phyloP scores from a whole-genome alignment of 2,797 vertebrate genomes.

The Percopsis omiscomaycus region DNA sequence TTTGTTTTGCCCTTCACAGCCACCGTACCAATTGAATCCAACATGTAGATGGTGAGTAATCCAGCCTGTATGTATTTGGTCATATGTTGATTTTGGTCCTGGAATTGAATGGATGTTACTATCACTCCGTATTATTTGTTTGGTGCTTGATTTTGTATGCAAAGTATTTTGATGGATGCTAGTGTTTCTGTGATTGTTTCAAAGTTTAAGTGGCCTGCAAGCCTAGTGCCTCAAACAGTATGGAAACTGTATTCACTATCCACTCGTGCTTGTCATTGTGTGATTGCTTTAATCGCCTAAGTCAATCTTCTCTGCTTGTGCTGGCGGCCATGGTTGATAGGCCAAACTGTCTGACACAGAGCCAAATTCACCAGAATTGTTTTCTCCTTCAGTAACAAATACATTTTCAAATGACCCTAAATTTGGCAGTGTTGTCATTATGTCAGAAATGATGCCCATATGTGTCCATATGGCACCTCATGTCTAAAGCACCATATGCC shows the following conservation, averaged over 20 bases:
- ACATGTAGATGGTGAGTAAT: slow-evolving; percentile 67
- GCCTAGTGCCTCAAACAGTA: slow-evolving; percentile 21
- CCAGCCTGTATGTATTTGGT: slow-evolving; percentile 65
- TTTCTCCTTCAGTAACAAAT: slow-evolving; percentile 64
- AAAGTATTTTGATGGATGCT: slow-evolving; percentile 52
- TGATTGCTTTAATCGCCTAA: slow-evolving; percentile 62
- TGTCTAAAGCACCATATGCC: slow-evolving; percentile 73
- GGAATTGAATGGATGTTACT: slow-evolving; percentile 63
- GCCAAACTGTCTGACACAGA: slow-evolving; percentile 62
- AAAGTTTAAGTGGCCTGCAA: slow-evolving; percentile 4
- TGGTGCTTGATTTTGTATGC: slow-evolving; percentile 61
- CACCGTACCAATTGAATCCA: slow-evolving; percentile 44
- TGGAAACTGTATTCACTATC: slow-evolving; percentile 21
- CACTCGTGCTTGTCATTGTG: slow-evolving; percentile 63
- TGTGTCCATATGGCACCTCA: slow-evolving; percentile 73
- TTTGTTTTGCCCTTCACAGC: too few relatives aligned
- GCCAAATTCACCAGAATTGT: slow-evolving; percentile 65
- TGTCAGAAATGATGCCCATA: slow-evolving; percentile 71
- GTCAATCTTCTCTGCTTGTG: slow-evolving; percentile 58
- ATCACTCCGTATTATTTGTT: slow-evolving; percentile 50
- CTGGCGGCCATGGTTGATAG: slow-evolving; percentile 68
- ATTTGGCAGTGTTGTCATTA: slow-evolving; percentile 76
- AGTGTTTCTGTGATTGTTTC: slow-evolving; percentile 43
- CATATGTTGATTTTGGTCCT: slow-evolving; percentile 62
- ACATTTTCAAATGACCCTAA: slow-evolving; percentile 68